A percentile compares a stretch with the other conserved stretches of the same genome.
Evolutionary conservation across 2,888 invertebrate genomes (phyloP).

Genomic region (Xestobium rufovillosum): DNA sequence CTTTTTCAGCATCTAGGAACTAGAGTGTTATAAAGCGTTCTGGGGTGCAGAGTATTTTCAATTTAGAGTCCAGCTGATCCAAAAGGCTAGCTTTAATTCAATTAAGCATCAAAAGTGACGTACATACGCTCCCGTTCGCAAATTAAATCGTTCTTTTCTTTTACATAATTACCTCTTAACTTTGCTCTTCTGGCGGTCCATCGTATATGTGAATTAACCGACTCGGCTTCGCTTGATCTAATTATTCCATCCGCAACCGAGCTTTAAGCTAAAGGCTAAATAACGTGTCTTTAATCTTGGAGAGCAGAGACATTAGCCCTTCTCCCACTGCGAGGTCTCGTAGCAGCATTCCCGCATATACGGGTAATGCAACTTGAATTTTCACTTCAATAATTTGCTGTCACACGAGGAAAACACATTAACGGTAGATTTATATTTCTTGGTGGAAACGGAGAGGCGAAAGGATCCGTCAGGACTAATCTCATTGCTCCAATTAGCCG

Average conservation of each 20-base stretch:
- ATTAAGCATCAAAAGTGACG: slow-evolving; percentile 31
- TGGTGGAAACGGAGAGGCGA: no score
- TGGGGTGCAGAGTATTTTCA: no score
- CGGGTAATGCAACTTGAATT: slow-evolving; percentile 7
- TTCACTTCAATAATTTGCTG: no score
- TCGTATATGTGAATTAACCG: slow-evolving; percentile 38
- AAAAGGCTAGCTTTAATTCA: slow-evolving; percentile 32
- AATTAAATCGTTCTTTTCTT: slow-evolving; percentile 41
- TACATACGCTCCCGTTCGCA: slow-evolving; percentile 27
- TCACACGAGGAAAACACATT: no score
- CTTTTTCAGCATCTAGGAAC: no score
- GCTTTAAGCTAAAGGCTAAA: slow-evolving; percentile 40
- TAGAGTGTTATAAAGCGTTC: no score
- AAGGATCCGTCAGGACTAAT: no score
- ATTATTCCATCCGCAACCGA: slow-evolving; percentile 40
- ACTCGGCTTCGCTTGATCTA: slow-evolving; percentile 40
- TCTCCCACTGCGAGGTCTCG: slow-evolving; percentile 17
- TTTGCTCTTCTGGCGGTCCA: slow-evolving; percentile 33
- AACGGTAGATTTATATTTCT: no score
- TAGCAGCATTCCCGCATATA: slow-evolving; percentile 10
- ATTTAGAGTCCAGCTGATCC: slow-evolving; percentile 33
- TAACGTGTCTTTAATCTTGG: slow-evolving; percentile 42
- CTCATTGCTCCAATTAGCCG: no score
- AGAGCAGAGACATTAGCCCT: slow-evolving; percentile 29
- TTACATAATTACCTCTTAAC: slow-evolving; percentile 40